Evolutionary conservation across 2,113 vertebrate species (phyloP), one percentile per base, ranked within the genome.

Genomic region (Microtus richardsoni): DNA sequence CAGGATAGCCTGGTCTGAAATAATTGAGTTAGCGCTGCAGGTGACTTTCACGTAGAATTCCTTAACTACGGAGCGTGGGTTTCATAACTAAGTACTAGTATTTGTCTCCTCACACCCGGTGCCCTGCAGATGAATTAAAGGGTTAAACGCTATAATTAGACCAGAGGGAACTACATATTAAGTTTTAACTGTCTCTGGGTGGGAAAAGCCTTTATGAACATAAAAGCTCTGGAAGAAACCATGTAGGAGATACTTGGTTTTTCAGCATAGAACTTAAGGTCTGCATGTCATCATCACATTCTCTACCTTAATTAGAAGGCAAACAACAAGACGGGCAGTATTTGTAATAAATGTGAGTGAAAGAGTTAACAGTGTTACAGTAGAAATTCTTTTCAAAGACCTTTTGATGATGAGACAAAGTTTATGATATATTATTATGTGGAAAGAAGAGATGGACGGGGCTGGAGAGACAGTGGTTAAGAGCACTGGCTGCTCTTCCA

Each of bases 231-330:
- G 68, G 66, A 71, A 91, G 60, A 79, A 94, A 86, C 66, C 30
- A 60, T 0, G 0, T 71, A 74, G 52, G 54, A 80, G 58, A 73
- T 88, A 24, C 75, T 91, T 96, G 68, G 41, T 74, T 41, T 92
- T 91, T 92, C 77, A 74, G 71, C 19, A 47, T 95, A 49, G 92
- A 90, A 73, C 30, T 87, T 62, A 91, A 36, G 14, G 8, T 88
- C 47, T 93, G 21, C 36, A 9, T 83, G 78, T 89, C 70, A 71
- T 93, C 54, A 71, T 85, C 62, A 79, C 89, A 89, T 6, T 7
- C 62, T 92, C 39, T 83, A 68, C 54, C 86, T 91, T 91, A 92
- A 94, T 91, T 77, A 92, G 80, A 95, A 97, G 94, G 22, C 77
- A 97, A n/a, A 73, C 30, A 83, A 64, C 22, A 87, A 90, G 88